These are phyloP conservation scores for Pyrrhosoma nymphula DNA, from an alignment of 2,888 invertebrate species.

Conservation along the genomic window DNA sequence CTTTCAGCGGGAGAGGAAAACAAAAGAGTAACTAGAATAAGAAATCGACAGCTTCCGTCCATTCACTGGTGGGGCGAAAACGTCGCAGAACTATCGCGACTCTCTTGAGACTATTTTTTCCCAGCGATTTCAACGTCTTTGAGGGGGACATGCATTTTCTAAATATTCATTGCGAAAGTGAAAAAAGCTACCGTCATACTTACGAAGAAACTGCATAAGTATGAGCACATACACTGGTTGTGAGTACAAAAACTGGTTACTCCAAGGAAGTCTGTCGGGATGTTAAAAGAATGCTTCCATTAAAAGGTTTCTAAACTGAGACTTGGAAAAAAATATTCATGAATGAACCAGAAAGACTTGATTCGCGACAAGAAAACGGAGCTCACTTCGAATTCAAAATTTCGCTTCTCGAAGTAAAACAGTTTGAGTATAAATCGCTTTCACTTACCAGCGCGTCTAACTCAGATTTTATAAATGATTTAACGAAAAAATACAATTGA, in stretches of 20 bases:
- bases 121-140: background rate
- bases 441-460: background rate
- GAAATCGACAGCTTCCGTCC: slow-evolving; percentile 65
- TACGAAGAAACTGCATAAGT: background rate
- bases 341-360: background rate
- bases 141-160: background rate
- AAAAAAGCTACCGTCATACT: background rate
- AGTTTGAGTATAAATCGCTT: background rate
- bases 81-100: background rate
- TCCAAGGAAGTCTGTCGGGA: background rate
- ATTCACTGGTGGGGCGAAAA: slow-evolving; percentile 40
- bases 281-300: background rate
- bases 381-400: background rate
- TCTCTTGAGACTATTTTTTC: background rate
- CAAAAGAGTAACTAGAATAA: slow-evolving; percentile 42
- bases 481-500: too few relatives aligned
- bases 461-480: background rate
- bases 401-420: too few relatives aligned
- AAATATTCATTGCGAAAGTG: background rate
- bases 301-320: background rate
- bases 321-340: background rate
- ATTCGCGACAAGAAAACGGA: background rate
- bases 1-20: slow-evolving; percentile 15
- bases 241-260: background rate
- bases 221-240: background rate